phyloP scores from a whole-genome alignment of 1,140 invertebrate genomes.

The Drosophila insularis region DNA sequence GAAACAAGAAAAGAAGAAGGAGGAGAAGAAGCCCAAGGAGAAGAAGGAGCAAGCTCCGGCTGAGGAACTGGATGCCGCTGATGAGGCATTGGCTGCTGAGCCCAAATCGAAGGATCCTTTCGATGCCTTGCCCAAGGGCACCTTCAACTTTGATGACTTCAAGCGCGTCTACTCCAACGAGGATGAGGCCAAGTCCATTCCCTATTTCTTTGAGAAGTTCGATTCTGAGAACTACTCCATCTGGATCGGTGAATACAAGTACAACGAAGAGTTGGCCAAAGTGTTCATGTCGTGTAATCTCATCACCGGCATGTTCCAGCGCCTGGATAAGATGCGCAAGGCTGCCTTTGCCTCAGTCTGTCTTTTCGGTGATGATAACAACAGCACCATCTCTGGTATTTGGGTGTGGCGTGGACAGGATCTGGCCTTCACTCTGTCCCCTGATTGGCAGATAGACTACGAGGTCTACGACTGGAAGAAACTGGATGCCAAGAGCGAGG shows the following conservation, averaged over 20 bases:
- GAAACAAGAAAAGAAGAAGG: conserved; percentile 81
- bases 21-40: conserved; percentile 85
- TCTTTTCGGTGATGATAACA: conserved; percentile 96
- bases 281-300: conserved; percentile 98
- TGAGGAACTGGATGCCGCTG: conserved; percentile 88
- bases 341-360: conserved; percentile 96
- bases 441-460: conserved; percentile 98
- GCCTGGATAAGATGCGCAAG: conserved; percentile 98
- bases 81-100: conserved; percentile 88
- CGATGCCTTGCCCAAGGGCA: conserved; percentile 92
- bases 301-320: conserved; percentile 97
- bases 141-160: conserved; percentile 98
- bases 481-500: conserved; percentile 90
- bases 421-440: conserved; percentile 93
- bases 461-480: conserved; percentile 99
- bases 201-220: conserved; percentile 99
- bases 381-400: conserved; percentile 96
- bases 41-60: conserved; percentile 83
- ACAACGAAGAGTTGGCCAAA: conserved; percentile 94
- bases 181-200: conserved; percentile 95
- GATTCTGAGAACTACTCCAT: conserved; percentile 98
- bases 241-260: conserved; percentile 99
- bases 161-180: conserved; percentile 99
- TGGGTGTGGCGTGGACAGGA: conserved; percentile 99
- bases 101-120: conserved; percentile 97